Evolutionary conservation across 2,888 invertebrate species (phyloP).

Genomic region (Chloroclysta siterata): DNA sequence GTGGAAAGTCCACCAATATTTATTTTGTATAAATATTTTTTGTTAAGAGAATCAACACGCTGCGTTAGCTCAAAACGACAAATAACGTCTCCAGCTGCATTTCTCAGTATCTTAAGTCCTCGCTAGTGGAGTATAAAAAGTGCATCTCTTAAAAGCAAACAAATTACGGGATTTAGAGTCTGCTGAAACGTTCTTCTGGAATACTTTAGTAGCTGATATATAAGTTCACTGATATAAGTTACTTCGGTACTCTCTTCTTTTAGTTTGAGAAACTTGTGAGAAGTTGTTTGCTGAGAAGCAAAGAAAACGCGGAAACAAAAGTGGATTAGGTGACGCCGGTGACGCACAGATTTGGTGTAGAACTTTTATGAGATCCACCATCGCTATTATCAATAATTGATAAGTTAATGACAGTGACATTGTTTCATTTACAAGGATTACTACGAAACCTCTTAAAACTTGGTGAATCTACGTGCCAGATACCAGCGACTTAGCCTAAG

Average conservation of each 20-base stretch:
- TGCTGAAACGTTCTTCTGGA: conserved; percentile 20
- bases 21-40: too few relatives aligned
- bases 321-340: too few relatives aligned
- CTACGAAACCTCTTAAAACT: too few relatives aligned
- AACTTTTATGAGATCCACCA: too few relatives aligned
- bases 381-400: background rate
- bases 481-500: too few relatives aligned
- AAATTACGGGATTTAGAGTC: conserved; percentile 18
- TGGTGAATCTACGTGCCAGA: too few relatives aligned
- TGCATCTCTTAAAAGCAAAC: conserved; percentile 20
- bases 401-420: too few relatives aligned
- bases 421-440: too few relatives aligned
- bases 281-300: background rate
- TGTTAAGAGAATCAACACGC: background rate
- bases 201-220: conserved; percentile 15
- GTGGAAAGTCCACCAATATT: too few relatives aligned
- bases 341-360: too few relatives aligned
- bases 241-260: background rate
- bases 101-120: conserved; percentile 3
- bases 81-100: conserved; percentile 10
- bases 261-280: background rate
- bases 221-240: background rate
- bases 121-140: conserved; percentile 14
- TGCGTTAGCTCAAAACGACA: background rate
- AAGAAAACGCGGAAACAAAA: too few relatives aligned